Percentiles rank a stretch among this genome's conserved stretches.
phyloP scores from a whole-genome alignment of 2,888 invertebrate genomes.

The Ceriagrion tenellum region DNA sequence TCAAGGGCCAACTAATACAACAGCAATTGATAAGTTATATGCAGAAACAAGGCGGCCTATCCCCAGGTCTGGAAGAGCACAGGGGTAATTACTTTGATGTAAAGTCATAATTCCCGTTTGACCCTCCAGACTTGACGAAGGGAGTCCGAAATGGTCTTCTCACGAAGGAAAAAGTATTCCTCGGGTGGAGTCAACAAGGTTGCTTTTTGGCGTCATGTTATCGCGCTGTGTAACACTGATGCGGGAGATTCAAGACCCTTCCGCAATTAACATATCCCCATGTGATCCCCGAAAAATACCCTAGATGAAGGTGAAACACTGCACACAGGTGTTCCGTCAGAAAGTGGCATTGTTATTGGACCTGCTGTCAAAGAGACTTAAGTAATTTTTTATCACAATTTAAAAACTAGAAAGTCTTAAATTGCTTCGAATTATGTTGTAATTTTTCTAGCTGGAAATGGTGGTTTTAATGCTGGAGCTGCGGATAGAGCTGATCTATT shows the following conservation, averaged over 20 bases:
- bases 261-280: neutral
- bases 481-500: neutral
- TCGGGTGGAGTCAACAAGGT: neutral
- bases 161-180: neutral
- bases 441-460: neutral
- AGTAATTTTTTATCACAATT: neutral
- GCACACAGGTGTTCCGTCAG: neutral
- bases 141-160: neutral
- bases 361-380: neutral
- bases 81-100: neutral
- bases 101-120: neutral
- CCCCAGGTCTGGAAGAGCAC: no score
- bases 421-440: neutral
- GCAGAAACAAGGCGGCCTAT: no score
- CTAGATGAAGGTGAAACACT: constrained; percentile 21
- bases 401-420: neutral
- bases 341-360: neutral
- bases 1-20: no score
- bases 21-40: no score
- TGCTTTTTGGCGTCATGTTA: constrained; percentile 14
- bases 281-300: constrained; percentile 34
- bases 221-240: neutral
- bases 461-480: neutral
- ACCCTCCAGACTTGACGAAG: neutral
- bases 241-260: neutral